These are phyloP conservation scores for Mixornis gularis DNA, from an alignment of 2,113 vertebrate species.

Conservation along the genomic window DNA sequence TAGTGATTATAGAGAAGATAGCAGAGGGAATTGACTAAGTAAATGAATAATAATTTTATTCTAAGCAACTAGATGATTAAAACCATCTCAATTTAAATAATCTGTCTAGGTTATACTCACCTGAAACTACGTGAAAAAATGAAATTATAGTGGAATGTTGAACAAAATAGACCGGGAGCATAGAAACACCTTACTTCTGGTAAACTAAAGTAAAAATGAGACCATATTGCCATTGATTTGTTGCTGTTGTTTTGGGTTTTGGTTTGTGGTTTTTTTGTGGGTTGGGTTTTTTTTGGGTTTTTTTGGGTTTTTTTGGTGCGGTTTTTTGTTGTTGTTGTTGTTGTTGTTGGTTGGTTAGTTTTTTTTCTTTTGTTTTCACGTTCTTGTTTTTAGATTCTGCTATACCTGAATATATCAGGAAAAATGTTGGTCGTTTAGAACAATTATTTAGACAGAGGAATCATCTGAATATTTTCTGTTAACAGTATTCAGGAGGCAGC, in stretches of 20 bases:
- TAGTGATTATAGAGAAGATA: background rate
- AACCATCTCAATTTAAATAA: background rate
- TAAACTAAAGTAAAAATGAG: background rate
- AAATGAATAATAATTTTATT: background rate
- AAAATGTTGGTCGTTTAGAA: background rate
- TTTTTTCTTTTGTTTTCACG: background rate
- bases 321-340: background rate
- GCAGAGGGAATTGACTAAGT: background rate
- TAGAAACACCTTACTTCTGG: background rate
- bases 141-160: background rate
- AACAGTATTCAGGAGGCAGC: background rate
- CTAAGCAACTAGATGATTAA: background rate
- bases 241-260: background rate
- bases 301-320: no score
- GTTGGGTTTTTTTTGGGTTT: background rate
- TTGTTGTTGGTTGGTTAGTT: background rate
- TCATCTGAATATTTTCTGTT: slow-evolving; percentile 21
- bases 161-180: background rate
- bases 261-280: no score
- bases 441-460: background rate
- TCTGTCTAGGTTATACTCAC: background rate
- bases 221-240: background rate
- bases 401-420: background rate
- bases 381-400: background rate
- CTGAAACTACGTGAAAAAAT: background rate